phyloP scores from a whole-genome alignment of 2,113 vertebrate genomes.

The Cricetomys ansorgei region DNA sequence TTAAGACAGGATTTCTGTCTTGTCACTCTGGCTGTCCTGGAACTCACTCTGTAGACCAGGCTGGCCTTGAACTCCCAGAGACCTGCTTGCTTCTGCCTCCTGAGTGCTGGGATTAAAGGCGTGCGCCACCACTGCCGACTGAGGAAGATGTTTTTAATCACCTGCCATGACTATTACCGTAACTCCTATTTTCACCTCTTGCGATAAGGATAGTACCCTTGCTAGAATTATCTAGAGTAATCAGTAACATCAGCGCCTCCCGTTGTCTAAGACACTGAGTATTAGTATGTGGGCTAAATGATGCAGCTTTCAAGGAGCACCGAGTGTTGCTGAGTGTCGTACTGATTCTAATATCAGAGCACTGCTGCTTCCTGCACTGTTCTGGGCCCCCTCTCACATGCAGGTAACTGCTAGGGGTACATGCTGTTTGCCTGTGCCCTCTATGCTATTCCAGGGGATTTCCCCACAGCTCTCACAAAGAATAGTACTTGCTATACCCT shows the following conservation, averaged over 20 bases:
- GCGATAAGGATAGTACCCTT: not conserved
- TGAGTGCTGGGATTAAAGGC: too few relatives aligned
- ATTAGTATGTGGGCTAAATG: not conserved
- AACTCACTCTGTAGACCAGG: too few relatives aligned
- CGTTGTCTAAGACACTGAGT: not conserved
- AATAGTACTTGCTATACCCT: not conserved
- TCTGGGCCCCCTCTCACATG: rapidly evolving
- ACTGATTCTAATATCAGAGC: rapidly evolving
- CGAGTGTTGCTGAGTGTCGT: rapidly evolving
- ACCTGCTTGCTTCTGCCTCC: too few relatives aligned
- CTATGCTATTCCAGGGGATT: not conserved
- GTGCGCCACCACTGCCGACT: too few relatives aligned
- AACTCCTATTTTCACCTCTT: not conserved
- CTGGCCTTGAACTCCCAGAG: too few relatives aligned
- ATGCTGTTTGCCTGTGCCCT: not conserved
- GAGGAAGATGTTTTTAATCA: not conserved
- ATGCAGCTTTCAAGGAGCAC: not conserved
- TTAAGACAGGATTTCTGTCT: too few relatives aligned
- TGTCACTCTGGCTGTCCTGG: too few relatives aligned
- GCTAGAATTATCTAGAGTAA: not conserved
- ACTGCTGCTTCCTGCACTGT: not conserved
- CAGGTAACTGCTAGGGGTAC: not conserved
- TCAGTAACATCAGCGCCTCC: not conserved
- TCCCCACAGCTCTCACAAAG: not conserved
- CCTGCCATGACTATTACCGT: too few relatives aligned